Conservation (phyloP, 64 coral and sea anemone genomes). For the Porites lutea region DNA sequence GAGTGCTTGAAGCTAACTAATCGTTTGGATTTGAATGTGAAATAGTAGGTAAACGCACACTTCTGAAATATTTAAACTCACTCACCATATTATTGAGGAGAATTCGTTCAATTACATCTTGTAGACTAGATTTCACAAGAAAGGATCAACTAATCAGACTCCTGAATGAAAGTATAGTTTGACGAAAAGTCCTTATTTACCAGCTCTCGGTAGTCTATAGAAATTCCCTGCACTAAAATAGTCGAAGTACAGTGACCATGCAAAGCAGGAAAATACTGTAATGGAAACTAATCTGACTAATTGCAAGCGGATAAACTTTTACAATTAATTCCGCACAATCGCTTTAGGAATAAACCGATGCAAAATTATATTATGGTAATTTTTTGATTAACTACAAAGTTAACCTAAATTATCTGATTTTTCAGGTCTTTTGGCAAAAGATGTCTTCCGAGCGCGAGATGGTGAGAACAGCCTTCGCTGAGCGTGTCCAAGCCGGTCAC, state of each 20-base stretch:
- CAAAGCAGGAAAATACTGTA: neutral
- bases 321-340: neutral
- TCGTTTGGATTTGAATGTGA: neutral
- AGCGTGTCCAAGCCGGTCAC: slow-evolving; percentile 62
- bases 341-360: neutral
- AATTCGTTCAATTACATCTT: neutral
- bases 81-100: neutral
- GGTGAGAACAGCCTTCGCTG: slow-evolving; percentile 33
- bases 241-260: neutral
- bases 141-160: neutral
- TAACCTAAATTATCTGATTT: neutral
- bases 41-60: neutral
- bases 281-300: neutral
- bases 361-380: neutral
- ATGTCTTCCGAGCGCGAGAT: slow-evolving; percentile 21
- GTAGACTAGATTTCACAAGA: neutral
- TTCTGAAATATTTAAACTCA: neutral
- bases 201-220: neutral
- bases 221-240: neutral
- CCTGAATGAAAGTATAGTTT: too few species aligned
- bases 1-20: neutral
- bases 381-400: neutral
- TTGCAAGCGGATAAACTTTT: neutral
- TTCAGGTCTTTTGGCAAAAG: slow-evolving; percentile 15
- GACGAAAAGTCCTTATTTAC: neutral